Evolutionary conservation across 1,140 invertebrate species (phyloP).

Genomic region (Papilio helenus): DNA sequence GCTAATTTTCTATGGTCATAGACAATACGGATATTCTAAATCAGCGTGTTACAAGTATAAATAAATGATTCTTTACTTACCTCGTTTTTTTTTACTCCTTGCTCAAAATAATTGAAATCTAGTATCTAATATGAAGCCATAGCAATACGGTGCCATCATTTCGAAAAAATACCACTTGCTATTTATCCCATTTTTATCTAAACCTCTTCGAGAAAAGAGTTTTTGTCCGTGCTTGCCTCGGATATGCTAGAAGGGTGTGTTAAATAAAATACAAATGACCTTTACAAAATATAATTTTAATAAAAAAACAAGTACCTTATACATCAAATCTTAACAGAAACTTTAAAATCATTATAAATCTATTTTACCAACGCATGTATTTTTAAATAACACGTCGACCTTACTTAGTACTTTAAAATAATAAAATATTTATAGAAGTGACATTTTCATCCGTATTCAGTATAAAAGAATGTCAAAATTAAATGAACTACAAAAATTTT

Average conservation of each 20-base stretch:
- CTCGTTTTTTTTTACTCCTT: not conserved
- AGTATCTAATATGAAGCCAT: too few species aligned
- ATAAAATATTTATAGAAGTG: not conserved
- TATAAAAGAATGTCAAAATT: not conserved
- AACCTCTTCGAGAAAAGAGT: too few species aligned
- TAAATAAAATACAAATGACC: constrained; percentile 22
- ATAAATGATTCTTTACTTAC: not conserved
- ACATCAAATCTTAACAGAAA: not conserved
- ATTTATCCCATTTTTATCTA: too few species aligned
- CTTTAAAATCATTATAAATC: not conserved
- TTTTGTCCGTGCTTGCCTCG: too few species aligned
- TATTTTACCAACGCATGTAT: not conserved
- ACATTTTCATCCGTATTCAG: not conserved
- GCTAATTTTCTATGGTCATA: not conserved
- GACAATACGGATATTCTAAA: constrained; percentile 5
- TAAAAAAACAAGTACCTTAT: constrained; percentile 1
- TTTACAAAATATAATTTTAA: constrained; percentile 11
- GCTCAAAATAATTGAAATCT: too few species aligned
- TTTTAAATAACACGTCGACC: not conserved
- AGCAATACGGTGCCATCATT: too few species aligned
- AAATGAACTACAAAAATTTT: not conserved
- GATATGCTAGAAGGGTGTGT: not conserved
- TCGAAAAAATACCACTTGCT: too few species aligned
- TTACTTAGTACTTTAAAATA: not conserved
- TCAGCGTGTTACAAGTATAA: not conserved